Conservation (phyloP, 2,888 invertebrate genomes). For the Stegophylla sp. region DNA sequence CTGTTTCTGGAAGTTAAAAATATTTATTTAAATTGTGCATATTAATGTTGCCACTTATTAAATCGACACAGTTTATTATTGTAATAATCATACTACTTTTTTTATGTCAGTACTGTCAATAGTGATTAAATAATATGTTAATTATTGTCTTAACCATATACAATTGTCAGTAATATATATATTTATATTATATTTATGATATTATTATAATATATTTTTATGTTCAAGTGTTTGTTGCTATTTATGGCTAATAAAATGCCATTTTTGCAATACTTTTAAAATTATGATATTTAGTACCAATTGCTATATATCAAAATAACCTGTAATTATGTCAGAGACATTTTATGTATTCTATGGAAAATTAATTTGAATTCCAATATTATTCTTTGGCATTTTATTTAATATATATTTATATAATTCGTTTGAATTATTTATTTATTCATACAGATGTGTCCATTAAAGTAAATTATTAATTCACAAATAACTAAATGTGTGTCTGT, state of each 20-base stretch:
- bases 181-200: constrained; percentile 21
- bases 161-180: constrained; percentile 44
- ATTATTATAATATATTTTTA: constrained; percentile 38
- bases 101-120: constrained; percentile 37
- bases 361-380: constrained; percentile 27
- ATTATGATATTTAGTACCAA: constrained; percentile 28
- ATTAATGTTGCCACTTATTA: constrained; percentile 49
- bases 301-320: constrained; percentile 13
- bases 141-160: constrained; percentile 35
- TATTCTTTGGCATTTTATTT: constrained; percentile 25
- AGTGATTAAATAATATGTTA: constrained; percentile 38
- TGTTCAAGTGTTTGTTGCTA: constrained; percentile 48
- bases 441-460: not conserved
- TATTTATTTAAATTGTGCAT: constrained; percentile 2
- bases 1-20: not conserved
- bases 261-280: constrained; percentile 40
- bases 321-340: constrained; percentile 33
- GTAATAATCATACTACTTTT: constrained; percentile 29
- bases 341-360: constrained; percentile 28
- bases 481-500: too few relatives aligned
- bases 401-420: constrained; percentile 41
- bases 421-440: constrained; percentile 34
- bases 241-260: constrained; percentile 42
- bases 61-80: constrained; percentile 38
- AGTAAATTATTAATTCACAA: too few relatives aligned